Percentiles rank a stretch among this genome's conserved stretches.
phyloP scores from a whole-genome alignment of 2,113 vertebrate species.

The Trematocara unimaculatum region DNA sequence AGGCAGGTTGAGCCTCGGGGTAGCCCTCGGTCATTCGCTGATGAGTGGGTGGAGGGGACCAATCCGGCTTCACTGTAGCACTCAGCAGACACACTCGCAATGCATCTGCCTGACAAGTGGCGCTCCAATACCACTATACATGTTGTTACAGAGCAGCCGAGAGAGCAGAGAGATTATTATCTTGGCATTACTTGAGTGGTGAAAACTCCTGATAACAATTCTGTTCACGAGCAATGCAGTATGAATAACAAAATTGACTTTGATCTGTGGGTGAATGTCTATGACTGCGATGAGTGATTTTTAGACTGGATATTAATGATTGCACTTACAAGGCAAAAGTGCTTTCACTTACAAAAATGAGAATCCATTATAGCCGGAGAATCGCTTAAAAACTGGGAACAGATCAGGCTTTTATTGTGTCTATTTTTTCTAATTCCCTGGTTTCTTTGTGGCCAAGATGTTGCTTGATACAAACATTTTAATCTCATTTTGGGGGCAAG shows the following conservation, averaged over 20 bases:
- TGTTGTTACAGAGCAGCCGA: conserved; percentile 48
- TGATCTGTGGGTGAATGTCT: conserved; percentile 28
- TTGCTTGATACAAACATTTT: not conserved
- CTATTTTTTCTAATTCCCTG: not conserved
- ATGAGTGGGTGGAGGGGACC: conserved; percentile 35
- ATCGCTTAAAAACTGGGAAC: not conserved
- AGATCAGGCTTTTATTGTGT: not conserved
- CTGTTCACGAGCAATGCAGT: conserved; percentile 20
- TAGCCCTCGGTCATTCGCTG: conserved; percentile 30
- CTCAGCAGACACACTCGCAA: conserved; percentile 25
- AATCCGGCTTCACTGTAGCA: conserved; percentile 22
- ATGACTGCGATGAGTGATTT: conserved; percentile 27
- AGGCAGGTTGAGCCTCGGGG: conserved; percentile 28
- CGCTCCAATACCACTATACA: conserved; percentile 29
- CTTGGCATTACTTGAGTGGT: conserved; percentile 36
- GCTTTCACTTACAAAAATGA: conserved; percentile 5
- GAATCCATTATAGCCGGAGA: not conserved
- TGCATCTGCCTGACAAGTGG: conserved; percentile 30
- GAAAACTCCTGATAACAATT: conserved; percentile 46
- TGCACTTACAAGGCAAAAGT: conserved; percentile 26
- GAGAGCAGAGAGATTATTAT: conserved; percentile 44
- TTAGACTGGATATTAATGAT: conserved; percentile 35
- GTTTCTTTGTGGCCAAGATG: not conserved
- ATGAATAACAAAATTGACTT: conserved; percentile 29
- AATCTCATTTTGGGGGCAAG: not conserved